Evolutionary conservation across 37 sponge, comb jelly and placozoan species (phyloP).

Genomic region (Aphrocallistes beatrix): DNA sequence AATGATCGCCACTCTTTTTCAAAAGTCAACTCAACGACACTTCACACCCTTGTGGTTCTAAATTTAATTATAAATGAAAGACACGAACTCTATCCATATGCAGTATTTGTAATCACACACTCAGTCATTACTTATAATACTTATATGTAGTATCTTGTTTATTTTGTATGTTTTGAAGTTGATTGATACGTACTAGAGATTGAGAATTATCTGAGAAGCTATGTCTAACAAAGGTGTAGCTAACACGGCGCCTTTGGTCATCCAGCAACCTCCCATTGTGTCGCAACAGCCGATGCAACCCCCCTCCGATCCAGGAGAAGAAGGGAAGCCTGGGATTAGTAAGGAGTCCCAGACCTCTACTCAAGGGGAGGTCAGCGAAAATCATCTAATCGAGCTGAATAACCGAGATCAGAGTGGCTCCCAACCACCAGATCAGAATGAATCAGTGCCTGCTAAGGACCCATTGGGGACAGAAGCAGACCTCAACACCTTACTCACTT

Average conservation of each 20-base stretch:
- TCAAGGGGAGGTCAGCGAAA: background rate
- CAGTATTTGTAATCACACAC: no score
- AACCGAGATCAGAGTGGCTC: background rate
- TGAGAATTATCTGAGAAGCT: background rate
- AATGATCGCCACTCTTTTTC: no score
- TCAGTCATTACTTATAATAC: no score
- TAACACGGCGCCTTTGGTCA: background rate
- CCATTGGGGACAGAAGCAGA: no score
- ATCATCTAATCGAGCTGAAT: background rate
- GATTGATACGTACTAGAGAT: background rate
- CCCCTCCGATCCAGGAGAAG: background rate
- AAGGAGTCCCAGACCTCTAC: background rate
- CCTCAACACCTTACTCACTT: background rate
- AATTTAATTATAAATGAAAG: no score
- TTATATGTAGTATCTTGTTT: no score
- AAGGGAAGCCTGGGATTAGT: background rate
- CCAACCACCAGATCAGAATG: background rate
- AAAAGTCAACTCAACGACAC: no score
- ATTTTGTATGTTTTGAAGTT: background rate
- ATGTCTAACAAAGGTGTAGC: background rate
- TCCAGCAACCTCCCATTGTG: constrained; percentile 3
- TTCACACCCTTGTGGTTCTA: no score
- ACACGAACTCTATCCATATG: no score
- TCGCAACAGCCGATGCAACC: background rate
- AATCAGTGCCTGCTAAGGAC: no score